phyloP scores from a whole-genome alignment of 2,888 invertebrate genomes.

The Pyralis farinalis region DNA sequence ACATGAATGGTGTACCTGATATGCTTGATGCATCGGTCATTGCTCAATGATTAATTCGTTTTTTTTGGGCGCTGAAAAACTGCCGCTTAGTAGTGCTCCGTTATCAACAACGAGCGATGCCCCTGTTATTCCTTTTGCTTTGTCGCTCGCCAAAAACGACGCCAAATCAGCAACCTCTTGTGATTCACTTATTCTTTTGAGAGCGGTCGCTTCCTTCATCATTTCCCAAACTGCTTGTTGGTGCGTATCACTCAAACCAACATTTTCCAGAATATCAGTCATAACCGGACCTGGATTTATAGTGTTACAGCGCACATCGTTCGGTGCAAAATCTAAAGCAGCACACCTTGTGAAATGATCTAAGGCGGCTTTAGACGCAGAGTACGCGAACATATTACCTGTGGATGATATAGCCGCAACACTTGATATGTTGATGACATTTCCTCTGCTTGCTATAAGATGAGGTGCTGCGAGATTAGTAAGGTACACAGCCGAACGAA shows the following conservation, averaged over 20 bases:
- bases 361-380: conserved; percentile 72
- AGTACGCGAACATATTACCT: conserved; percentile 18
- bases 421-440: conserved; percentile 30
- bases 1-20: too few species aligned
- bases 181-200: conserved; percentile 87
- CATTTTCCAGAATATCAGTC: conserved; percentile 60
- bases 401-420: conserved; percentile 14
- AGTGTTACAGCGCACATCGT: conserved; percentile 84
- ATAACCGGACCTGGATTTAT: conserved; percentile 92
- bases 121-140: conserved; percentile 92
- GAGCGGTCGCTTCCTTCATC: conserved; percentile 88
- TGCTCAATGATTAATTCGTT: too few species aligned
- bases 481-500: conserved; percentile 30
- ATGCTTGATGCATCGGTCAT: too few species aligned
- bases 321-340: conserved; percentile 87
- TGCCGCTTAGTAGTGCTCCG: conserved; percentile 13
- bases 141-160: conserved; percentile 89
- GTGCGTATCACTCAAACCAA: conserved; percentile 7
- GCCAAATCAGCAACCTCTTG: conserved; percentile 91
- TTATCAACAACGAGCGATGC: conserved; percentile 40
- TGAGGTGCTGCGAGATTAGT: conserved; percentile 26
- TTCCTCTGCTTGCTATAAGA: conserved; percentile 25
- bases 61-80: too few species aligned
- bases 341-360: conserved; percentile 93
- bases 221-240: conserved; percentile 74